These are phyloP conservation scores for Mamestra configurata DNA, from an alignment of 1,140 invertebrate species.

Conservation along the genomic window DNA sequence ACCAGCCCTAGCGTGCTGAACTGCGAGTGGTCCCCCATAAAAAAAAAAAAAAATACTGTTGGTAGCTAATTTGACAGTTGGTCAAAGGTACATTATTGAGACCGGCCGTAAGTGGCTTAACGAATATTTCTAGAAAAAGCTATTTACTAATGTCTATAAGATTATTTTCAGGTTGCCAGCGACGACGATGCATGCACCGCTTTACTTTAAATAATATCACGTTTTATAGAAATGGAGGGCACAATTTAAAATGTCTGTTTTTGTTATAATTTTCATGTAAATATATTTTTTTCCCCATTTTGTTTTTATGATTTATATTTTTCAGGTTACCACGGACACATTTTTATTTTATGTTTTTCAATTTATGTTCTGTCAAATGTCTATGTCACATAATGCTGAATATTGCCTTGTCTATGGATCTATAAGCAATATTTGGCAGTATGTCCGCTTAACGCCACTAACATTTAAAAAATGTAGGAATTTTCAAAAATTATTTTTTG, in stretches of 20 bases:
- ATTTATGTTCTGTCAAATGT: slow-evolving; percentile 48
- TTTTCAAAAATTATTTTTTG: slow-evolving; percentile 66
- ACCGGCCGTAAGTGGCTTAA: no score
- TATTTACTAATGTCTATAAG: slow-evolving; percentile 46
- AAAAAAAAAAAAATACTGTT: no score
- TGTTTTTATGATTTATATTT: slow-evolving; percentile 59
- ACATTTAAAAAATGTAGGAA: slow-evolving; percentile 72
- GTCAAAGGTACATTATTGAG: no score
- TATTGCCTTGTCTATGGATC: slow-evolving; percentile 17
- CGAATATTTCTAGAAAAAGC: no score
- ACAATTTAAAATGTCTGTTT: slow-evolving; percentile 82
- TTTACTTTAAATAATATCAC: slow-evolving; percentile 40
- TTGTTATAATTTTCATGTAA: slow-evolving; percentile 61
- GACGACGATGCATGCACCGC: slow-evolving; percentile 63
- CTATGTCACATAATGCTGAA: slow-evolving; percentile 48
- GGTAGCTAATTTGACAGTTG: no score
- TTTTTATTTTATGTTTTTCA: slow-evolving; percentile 48
- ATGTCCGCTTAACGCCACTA: slow-evolving; percentile 69
- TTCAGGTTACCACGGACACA: slow-evolving; percentile 51
- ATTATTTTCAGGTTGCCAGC: slow-evolving; percentile 66
- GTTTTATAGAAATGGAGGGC: slow-evolving; percentile 84
- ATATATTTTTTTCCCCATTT: slow-evolving; percentile 57
- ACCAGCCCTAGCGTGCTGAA: no score
- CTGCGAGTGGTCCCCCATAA: no score
- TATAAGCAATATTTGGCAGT: slow-evolving; percentile 63